Evolutionary conservation across 2,888 invertebrate genomes (phyloP).

Genomic region (Phytoseiulus persimilis): DNA sequence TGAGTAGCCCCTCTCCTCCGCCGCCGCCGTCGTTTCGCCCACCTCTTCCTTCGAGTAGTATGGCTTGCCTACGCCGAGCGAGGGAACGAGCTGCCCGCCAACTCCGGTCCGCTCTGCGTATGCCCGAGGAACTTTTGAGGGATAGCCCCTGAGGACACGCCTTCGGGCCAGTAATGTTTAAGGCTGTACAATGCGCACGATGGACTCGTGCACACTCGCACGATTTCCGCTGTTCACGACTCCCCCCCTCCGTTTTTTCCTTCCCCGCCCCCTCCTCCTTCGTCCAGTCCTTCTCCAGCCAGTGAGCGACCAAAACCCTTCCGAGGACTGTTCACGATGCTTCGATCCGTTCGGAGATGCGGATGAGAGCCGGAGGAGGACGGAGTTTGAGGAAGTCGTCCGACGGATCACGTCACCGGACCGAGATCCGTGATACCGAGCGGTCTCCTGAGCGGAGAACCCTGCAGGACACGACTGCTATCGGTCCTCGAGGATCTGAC

Average conservation of each 20-base stretch:
- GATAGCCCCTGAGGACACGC: background rate
- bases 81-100: background rate
- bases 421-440: background rate
- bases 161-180: background rate
- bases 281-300: background rate
- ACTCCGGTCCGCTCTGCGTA: background rate
- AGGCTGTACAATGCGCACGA: background rate
- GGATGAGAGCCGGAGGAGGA: no score
- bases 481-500: background rate
- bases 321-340: background rate
- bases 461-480: background rate
- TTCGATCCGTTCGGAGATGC: no score
- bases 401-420: no score
- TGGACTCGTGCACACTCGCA: background rate
- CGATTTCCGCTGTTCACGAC: background rate
- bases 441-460: background rate
- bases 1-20: background rate
- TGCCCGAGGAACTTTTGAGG: background rate
- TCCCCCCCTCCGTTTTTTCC: background rate
- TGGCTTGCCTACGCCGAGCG: background rate
- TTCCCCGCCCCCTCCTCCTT: background rate
- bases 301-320: background rate
- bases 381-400: no score
- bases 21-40: background rate
- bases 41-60: background rate